Evolutionary conservation across 1,140 invertebrate species (phyloP), one percentile per base, ranked within the genome.

Genomic region (Ruditapes philippinarum): DNA sequence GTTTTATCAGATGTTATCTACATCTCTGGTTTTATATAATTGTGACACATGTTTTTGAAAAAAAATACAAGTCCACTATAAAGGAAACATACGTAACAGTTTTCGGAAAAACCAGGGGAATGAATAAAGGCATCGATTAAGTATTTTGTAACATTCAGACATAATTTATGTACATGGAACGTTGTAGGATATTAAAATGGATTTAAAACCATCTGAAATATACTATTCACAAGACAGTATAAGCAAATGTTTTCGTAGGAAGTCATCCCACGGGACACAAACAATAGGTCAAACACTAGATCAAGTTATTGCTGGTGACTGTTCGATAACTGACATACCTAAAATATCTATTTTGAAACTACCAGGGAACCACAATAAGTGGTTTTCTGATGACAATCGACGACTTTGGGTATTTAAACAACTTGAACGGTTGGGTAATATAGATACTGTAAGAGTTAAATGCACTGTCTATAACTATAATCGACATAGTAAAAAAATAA

Each of bases 401-500:
- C 42, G 76, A 9, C 51, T 79, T 7, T 79, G 76, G 76, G 51
- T 79, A 54, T 79, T 79, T 28, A 79, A 79, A 31, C n/a, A 79
- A 25, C 76, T 79, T 1, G 76, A 79, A 57, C 38, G 28, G 11
- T 17, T 79, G 19, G 49, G 76, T 9, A 25, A 36, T 25, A 54
- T 36, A 28, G 42, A 51, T 17, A 25, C 19, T 31, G 57, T 79
- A 31, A 22, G n/a, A 31, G 76, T 79, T 9, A 38, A 9, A 28
- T n/a, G 4, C 3, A 38, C 31, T 25, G n/a, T 38, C 22, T 73
- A 22, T 38, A 38, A 73, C 40, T 73, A 17, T 25, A 4, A 9
- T 38, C 0, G 22, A 19, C 40, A 73, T 73, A 36, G 68, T 4
- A 38, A 36, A 73, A 73, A 73, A 45, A 22, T 73, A 40, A 73